Evolutionary conservation across 2,113 vertebrate species (phyloP), one percentile per base, ranked within the genome.

Genomic region (Argyrosomus japonicus): DNA sequence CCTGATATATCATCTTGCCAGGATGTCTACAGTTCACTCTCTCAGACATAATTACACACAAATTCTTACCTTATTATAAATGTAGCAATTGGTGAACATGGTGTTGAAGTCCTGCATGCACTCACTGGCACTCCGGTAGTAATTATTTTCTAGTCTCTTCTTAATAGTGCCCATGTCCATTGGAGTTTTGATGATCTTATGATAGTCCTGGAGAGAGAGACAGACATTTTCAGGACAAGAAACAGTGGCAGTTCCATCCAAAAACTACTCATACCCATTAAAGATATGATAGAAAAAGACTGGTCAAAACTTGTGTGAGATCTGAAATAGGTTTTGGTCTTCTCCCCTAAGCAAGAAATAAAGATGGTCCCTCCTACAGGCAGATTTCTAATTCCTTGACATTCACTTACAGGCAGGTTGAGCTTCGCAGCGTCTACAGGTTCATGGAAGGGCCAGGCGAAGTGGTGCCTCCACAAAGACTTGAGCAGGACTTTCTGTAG

Each of bases 101-200:
- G 97, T 98, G 93, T 98, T 99, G 91, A 99, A 99, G 92, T 99
- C 98, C 87, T 98, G 97, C 95, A 99, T 97, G 91, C 97, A 99
- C 87, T 99, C 98, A 0, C 95, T 96, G 2, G 97, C 97, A 57
- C 95, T 96, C 94, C 96, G 96, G 21, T 99, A 99, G 25, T 94
- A 98, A 69, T 92, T 97, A 79, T 97, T 97, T 85, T 99, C 98
- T 40, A 98, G 81, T 23, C 97, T 94, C 17, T 93, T 95, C 84
- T 97, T 99, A 60, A 99, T 98, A 1, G 96, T 97, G 21, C 97
- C 97, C 97, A 98, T 97, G 58, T 99, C 97, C 97, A 99, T 99
- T 3, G 97, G 97, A 18, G 91, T 96, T 70, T 98, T 99, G 88
- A 99, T 99, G 86, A 98, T 99, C 80, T 97, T 99, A 82, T 98